These are phyloP conservation scores for Oophaga pumilio DNA, from an alignment of 2,113 vertebrate genomes.

Conservation along the genomic window DNA sequence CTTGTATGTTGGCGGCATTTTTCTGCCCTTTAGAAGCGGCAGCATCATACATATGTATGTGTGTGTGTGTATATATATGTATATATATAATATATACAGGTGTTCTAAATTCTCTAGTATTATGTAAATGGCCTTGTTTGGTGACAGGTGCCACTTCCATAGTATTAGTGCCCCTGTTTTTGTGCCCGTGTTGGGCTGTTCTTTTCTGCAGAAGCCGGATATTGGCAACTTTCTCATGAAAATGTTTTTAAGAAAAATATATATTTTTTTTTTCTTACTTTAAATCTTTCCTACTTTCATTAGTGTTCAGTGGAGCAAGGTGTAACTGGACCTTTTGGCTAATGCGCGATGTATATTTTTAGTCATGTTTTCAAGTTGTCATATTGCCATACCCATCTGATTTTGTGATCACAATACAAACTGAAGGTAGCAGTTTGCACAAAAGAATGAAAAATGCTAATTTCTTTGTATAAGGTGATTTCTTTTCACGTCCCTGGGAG, in stretches of 20 bases:
- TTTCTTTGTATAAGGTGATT: conserved; percentile 44
- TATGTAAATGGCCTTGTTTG: background rate
- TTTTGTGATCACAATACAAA: conserved; percentile 46
- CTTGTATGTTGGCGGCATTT: no score
- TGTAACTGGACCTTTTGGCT: conserved; percentile 38
- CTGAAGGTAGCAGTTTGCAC: conserved; percentile 49
- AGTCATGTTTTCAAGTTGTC: conserved; percentile 49
- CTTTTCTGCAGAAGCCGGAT: background rate
- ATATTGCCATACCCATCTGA: conserved; percentile 38
- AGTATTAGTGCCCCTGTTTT: background rate
- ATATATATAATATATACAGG: background rate
- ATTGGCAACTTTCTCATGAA: background rate
- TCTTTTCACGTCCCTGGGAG: background rate
- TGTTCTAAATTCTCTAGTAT: background rate
- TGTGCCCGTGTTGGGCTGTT: background rate
- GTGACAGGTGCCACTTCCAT: background rate
- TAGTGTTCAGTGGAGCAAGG: conserved; percentile 29
- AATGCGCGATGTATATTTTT: conserved; percentile 44
- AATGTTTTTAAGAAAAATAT: background rate
- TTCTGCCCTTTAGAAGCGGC: no score
- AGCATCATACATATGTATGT: no score
- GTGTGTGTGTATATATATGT: no score
- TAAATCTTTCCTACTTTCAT: background rate
- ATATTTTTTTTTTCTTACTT: background rate
- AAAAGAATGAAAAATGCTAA: conserved; percentile 33